Base-by-base conservation (phyloP, 1,140 invertebrate genomes). In the Nylanderia fulva region DNA sequence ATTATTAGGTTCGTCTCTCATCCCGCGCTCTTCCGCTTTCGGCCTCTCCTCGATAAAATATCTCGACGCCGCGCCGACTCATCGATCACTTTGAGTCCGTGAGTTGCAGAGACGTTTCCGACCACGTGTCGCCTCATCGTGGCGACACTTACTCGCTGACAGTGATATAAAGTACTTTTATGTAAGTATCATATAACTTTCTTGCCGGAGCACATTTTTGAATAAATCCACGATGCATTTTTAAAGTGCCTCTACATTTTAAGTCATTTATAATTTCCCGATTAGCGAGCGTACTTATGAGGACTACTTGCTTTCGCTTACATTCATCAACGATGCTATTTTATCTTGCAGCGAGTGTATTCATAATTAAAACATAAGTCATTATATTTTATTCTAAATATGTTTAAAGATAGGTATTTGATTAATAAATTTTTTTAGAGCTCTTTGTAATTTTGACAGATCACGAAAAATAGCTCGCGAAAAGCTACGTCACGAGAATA, bases 21-120 rank as follows among this genome's bases (percentile, higher is more conserved):
- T 15, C 45, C 15, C 13, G n/a, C n/a, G n/a, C 45, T n/a, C 39
- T 8, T 60, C 15, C 9, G 21, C 39, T 4, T 33, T 39, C 15
- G 18, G 33, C n/a, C 18, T 75, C 5, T 58, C 9, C 15, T 75
- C 33, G 56, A 76, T 76, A 76, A 76, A 61, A 45, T 27, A 11
- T 76, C 56, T n/a, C 39, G 56, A 45, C 56, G 21, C 36, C 18
- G 56, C 56, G 21, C 36, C 18, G 56, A 76, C 36, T 75, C 72
- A 60, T 75, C 72, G 56, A 75, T 75, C 72, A 75, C 56, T 75
- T 61, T 75, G 56, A 75, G 36, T 75, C 36, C 36, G 33, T 36
- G 36, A 60, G 7, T 75, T 75, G 18, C 58, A 60, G 24, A 60
- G 33, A 42, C 33, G 54, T 75, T 60, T 56, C 69, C 69, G 69